Conservation (phyloP, 2,888 invertebrate genomes). For the Neoitamus cyanurus region DNA sequence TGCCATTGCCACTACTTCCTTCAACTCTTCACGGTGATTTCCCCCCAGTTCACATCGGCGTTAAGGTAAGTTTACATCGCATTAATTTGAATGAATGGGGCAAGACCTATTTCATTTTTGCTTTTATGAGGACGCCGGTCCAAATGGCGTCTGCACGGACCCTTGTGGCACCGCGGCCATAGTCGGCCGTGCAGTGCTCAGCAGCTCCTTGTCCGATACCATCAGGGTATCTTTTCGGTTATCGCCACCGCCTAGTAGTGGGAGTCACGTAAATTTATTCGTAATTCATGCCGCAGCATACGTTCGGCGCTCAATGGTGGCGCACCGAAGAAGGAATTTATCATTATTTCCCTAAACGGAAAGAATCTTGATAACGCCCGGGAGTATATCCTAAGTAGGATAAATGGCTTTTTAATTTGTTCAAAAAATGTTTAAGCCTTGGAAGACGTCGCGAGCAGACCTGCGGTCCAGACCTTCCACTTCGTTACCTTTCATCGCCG, state of each 20-base stretch:
- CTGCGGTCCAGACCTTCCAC: background rate
- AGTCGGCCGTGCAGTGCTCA: background rate
- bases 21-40: slow-evolving; percentile 66
- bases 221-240: slow-evolving; percentile 22
- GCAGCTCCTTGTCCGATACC: slow-evolving; percentile 18
- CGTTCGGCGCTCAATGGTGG: background rate
- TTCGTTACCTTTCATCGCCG: background rate
- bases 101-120: slow-evolving; percentile 23
- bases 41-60: slow-evolving; percentile 66
- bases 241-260: background rate
- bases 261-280: slow-evolving; percentile 41
- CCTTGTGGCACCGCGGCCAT: background rate
- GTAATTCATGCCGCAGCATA: background rate
- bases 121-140: background rate
- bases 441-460: background rate
- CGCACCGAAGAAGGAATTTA: slow-evolving; percentile 11
- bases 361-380: slow-evolving; percentile 43
- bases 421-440: background rate
- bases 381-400: slow-evolving; percentile 45
- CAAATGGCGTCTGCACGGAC: background rate
- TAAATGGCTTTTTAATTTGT: slow-evolving; percentile 48
- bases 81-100: slow-evolving; percentile 50
- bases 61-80: slow-evolving; percentile 62
- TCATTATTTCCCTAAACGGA: slow-evolving; percentile 35
- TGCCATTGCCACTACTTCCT: slow-evolving; percentile 66